Evolutionary conservation across 1,140 invertebrate genomes (phyloP).

Genomic region (Dolichoris vasculosae): DNA sequence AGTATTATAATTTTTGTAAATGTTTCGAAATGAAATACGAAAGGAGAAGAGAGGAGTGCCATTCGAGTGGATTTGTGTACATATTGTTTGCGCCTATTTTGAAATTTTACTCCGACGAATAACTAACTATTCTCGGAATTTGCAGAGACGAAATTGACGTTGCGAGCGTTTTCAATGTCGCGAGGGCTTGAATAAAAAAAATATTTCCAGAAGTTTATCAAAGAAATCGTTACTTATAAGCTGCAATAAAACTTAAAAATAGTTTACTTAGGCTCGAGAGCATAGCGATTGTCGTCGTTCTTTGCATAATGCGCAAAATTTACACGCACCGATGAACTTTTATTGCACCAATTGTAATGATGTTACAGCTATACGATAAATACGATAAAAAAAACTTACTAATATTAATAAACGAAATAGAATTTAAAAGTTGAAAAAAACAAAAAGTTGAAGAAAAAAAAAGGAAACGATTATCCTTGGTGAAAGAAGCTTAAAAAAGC

Average conservation of each 20-base stretch:
- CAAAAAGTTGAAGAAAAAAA: neutral
- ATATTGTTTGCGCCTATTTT: slow-evolving; percentile 44
- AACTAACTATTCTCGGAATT: slow-evolving; percentile 15
- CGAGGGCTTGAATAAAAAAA: slow-evolving; percentile 20
- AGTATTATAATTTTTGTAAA: slow-evolving; percentile 52
- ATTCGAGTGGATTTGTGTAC: slow-evolving; percentile 47
- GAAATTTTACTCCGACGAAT: slow-evolving; percentile 34
- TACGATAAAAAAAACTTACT: neutral
- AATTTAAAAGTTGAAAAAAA: neutral
- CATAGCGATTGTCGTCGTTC: slow-evolving; percentile 47
- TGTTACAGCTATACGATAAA: slow-evolving; percentile 36
- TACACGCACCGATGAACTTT: slow-evolving; percentile 50
- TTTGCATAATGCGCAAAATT: slow-evolving; percentile 53
- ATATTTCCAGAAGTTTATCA: slow-evolving; percentile 29
- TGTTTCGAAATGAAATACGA: slow-evolving; percentile 28
- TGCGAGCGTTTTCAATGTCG: neutral
- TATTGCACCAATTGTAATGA: slow-evolving; percentile 50
- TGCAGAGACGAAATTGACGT: slow-evolving; percentile 32
- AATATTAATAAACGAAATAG: neutral
- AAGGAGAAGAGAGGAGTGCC: slow-evolving; percentile 33
- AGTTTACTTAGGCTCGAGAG: slow-evolving; percentile 42
- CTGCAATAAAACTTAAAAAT: slow-evolving; percentile 51
- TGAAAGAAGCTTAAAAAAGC: slow-evolving; percentile 14
- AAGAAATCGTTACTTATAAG: slow-evolving; percentile 34
- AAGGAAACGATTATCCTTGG: slow-evolving; percentile 18